phyloP scores from a whole-genome alignment of 2,888 invertebrate species.

The Cartodere bifasciata region DNA sequence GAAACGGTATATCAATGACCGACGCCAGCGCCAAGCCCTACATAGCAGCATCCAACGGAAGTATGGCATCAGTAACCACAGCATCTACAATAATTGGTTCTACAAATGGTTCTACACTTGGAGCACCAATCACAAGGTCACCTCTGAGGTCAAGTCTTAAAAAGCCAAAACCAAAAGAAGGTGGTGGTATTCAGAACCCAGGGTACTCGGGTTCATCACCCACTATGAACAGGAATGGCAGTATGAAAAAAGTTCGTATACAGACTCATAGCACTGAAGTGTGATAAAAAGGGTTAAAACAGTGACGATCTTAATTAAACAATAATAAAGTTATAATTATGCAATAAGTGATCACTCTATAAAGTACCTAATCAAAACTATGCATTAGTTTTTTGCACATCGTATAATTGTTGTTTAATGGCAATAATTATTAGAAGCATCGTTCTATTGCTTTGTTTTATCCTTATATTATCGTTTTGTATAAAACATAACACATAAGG shows the following conservation, averaged over 20 bases:
- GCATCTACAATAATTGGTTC: constrained; percentile 52
- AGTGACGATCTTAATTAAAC: too few relatives aligned
- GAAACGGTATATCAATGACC: constrained; percentile 58
- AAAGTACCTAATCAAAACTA: too few relatives aligned
- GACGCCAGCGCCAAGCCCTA: constrained; percentile 80
- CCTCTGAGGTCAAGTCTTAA: constrained; percentile 72
- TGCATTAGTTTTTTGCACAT: too few relatives aligned
- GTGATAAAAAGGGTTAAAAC: too few relatives aligned
- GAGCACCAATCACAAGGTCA: constrained; percentile 38
- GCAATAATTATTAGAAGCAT: too few relatives aligned
- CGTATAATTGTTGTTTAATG: too few relatives aligned
- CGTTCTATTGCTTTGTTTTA: too few relatives aligned
- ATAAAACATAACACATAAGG: too few relatives aligned
- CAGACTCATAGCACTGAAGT: constrained; percentile 88
- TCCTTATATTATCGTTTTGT: too few relatives aligned
- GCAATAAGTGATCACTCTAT: too few relatives aligned
- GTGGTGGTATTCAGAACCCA: constrained; percentile 76
- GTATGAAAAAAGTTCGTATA: constrained; percentile 82
- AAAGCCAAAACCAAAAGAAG: constrained; percentile 47
- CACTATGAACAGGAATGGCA: constrained; percentile 69
- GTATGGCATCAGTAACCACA: constrained; percentile 61
- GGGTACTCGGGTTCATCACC: constrained; percentile 76
- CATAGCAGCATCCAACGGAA: constrained; percentile 42
- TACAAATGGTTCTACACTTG: constrained; percentile 40
- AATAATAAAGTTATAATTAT: too few relatives aligned